Evolutionary conservation across 1,140 invertebrate genomes (phyloP).

Genomic region (Hylyphantes graminicola): DNA sequence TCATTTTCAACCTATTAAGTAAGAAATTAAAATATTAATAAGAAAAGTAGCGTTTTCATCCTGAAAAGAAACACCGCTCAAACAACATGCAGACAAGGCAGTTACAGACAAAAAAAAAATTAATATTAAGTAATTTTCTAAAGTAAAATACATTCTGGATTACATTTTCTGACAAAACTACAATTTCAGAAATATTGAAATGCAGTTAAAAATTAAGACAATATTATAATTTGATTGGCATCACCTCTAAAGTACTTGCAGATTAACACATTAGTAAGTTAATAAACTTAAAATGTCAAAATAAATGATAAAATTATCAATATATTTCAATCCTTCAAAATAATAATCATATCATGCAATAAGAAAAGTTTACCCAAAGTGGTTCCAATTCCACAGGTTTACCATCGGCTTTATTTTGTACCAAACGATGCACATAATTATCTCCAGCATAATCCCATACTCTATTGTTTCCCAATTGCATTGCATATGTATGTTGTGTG

Average conservation of each 20-base stretch:
- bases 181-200: not conserved
- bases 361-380: constrained; percentile 27
- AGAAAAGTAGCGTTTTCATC: too few relatives aligned
- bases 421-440: constrained; percentile 96
- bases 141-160: too few relatives aligned
- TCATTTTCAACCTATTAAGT: constrained; percentile 69
- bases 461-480: constrained; percentile 91
- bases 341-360: not conserved
- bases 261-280: too few relatives aligned
- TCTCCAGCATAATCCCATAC: constrained; percentile 99
- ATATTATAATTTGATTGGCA: not conserved
- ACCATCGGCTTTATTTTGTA: constrained; percentile 97
- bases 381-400: constrained; percentile 85
- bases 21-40: constrained; percentile 3
- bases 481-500: constrained; percentile 96
- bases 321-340: not conserved
- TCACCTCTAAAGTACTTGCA: not conserved
- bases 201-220: not conserved
- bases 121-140: too few relatives aligned
- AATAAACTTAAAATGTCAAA: too few relatives aligned
- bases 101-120: too few relatives aligned
- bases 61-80: too few relatives aligned
- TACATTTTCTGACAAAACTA: too few relatives aligned
- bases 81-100: too few relatives aligned
- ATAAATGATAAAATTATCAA: too few relatives aligned